A percentile compares a stretch with the other conserved stretches of the same genome.
phyloP scores from a whole-genome alignment of 2,888 invertebrate genomes.

The Torymus aiolomorphi region DNA sequence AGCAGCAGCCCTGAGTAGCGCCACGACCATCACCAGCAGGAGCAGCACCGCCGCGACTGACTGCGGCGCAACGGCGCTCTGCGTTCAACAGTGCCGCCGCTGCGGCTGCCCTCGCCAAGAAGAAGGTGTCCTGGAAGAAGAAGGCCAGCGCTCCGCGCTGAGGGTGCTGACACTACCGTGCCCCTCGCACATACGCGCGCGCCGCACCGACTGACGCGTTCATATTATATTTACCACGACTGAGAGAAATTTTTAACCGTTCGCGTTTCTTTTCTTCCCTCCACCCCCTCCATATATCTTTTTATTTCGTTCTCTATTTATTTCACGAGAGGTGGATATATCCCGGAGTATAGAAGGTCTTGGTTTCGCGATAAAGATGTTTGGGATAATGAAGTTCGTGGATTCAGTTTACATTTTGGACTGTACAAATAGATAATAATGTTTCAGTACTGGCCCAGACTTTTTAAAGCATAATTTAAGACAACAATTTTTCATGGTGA shows the following conservation, averaged over 20 bases:
- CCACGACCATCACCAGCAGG: slow-evolving; percentile 35
- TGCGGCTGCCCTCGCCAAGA: slow-evolving; percentile 36
- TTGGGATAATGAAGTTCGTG: too few species aligned
- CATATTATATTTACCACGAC: neutral
- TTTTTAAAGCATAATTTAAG: too few species aligned
- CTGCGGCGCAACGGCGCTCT: slow-evolving; percentile 36
- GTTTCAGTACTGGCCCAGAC: too few species aligned
- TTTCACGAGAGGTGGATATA: neutral
- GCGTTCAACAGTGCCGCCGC: slow-evolving; percentile 28
- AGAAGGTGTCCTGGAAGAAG: slow-evolving; percentile 55
- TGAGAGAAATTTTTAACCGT: slow-evolving; percentile 37
- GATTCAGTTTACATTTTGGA: too few species aligned
- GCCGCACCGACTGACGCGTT: too few species aligned
- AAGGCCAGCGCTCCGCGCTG: slow-evolving; percentile 43
- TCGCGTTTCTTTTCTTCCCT: neutral
- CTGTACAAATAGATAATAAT: too few species aligned
- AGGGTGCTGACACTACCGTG: neutral
- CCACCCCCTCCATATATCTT: neutral
- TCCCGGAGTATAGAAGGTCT: too few species aligned
- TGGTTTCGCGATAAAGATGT: too few species aligned
- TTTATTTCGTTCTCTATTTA: slow-evolving; percentile 19
- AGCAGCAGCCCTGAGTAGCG: slow-evolving; percentile 54
- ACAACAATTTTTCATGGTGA: too few species aligned
- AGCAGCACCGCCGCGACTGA: slow-evolving; percentile 31
- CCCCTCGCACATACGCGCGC: too few species aligned